Conservation (phyloP, 2,888 invertebrate species). For the Brachypterus glaber region DNA sequence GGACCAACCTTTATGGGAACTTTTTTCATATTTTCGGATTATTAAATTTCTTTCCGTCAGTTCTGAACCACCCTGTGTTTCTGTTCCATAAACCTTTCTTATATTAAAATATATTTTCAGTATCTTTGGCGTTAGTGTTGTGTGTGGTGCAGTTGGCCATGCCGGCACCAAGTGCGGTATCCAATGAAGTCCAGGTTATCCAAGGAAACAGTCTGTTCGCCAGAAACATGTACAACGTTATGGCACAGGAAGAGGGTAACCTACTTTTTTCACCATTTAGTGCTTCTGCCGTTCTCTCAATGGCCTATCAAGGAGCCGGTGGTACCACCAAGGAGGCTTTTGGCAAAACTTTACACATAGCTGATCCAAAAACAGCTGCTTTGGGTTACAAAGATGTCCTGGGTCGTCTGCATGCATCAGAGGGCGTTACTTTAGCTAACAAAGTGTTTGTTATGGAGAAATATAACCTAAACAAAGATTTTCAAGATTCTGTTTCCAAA, state of each 20-base stretch:
- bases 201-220: slow-evolving; percentile 22
- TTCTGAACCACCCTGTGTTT: no score
- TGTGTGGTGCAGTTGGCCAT: no score
- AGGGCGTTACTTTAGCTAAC: slow-evolving; percentile 56
- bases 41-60: no score
- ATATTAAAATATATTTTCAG: no score
- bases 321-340: slow-evolving; percentile 28
- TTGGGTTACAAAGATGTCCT: slow-evolving; percentile 21
- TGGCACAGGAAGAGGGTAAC: slow-evolving; percentile 25
- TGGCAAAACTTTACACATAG: slow-evolving; percentile 23
- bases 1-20: no score
- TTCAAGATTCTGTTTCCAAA: slow-evolving; percentile 47
- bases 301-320: slow-evolving; percentile 32
- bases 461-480: slow-evolving; percentile 44
- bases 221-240: slow-evolving; percentile 22
- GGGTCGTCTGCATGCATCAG: slow-evolving; percentile 22
- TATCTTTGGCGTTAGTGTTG: no score
- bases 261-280: slow-evolving; percentile 35
- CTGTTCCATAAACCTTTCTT: no score
- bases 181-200: slow-evolving; percentile 9
- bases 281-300: slow-evolving; percentile 31
- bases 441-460: slow-evolving; percentile 50
- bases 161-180: no score
- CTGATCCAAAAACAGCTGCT: slow-evolving; percentile 18
- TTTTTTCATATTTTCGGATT: no score